Base-by-base conservation (phyloP, 2,797 vertebrate genomes). In the Pseudochromis fuscus region DNA sequence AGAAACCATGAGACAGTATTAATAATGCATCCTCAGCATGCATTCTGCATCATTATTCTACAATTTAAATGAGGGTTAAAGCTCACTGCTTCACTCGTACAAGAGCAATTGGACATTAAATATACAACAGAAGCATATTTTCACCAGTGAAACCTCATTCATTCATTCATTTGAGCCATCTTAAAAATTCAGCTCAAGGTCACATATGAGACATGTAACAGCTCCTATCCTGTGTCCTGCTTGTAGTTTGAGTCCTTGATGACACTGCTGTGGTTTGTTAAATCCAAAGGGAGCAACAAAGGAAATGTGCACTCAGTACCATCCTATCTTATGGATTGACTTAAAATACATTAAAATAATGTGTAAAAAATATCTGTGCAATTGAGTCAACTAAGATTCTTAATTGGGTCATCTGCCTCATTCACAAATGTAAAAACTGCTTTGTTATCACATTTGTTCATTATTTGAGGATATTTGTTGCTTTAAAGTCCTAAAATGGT, bases 41-140 rank as follows among this genome's bases (percentile, higher is more conserved):
- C 72, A 81, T 76, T 82, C 75, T 75, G 74, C 81, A 77, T 85
- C 83, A 76, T 85, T 85, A 86, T 87, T 72, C 85, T 87, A 84
- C 75, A 85, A 88, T 92, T 87, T 80, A 90, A 89, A 93, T 83
- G 81, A 89, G 85, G 83, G 83, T 88, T 88, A 82, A 89, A 88
- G 79, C 77, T 89, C 84, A 77, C 75, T 86, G 83, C 74, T 75
- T 80, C 56, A 65, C 80, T 85, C 67, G 80, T 77, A 60, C 57
- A 64, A 75, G 67, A 72, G 68, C 79, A 67, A 81, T 49, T 63
- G 60, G 21, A 69, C 87, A 88, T 87, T 83, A 90, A 89, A 88
- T 83, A 90, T 89, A 87, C 75, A 90, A 81, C 64, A 88, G 73
- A 25, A 19, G 69, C 75, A 64, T 46, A 64, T 81, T 68, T 78